Conservation (phyloP, 2,797 vertebrate genomes). For the Gadopsis bispinosus region DNA sequence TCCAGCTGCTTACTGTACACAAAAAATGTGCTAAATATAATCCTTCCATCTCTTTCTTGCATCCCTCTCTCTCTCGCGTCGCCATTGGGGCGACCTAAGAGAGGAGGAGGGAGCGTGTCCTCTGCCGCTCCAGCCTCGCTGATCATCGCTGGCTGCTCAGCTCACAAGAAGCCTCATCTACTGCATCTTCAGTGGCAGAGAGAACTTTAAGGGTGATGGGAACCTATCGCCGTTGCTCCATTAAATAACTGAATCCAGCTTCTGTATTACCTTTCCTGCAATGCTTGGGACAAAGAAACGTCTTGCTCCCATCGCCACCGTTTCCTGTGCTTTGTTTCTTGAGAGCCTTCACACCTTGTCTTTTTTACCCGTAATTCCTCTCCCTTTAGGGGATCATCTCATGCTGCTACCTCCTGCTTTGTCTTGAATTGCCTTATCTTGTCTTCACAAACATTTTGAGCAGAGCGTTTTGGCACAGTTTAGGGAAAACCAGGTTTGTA, state of each 20-base stretch:
- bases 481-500: not conserved
- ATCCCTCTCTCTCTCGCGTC: not conserved
- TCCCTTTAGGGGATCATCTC: not conserved
- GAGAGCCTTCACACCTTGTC: not conserved
- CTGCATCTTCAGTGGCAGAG: constrained; percentile 25
- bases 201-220: constrained; percentile 12
- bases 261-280: constrained; percentile 1
- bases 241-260: constrained; percentile 24
- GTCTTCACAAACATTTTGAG: constrained; percentile 17
- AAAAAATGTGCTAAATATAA: not conserved
- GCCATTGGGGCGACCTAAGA: not conserved
- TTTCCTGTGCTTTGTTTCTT: not conserved
- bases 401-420: too few relatives aligned
- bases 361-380: not conserved
- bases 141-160: constrained; percentile 21
- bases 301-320: not conserved
- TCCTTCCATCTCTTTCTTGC: not conserved
- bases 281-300: rapidly evolving
- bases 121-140: not conserved
- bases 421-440: not conserved
- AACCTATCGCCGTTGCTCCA: constrained; percentile 22
- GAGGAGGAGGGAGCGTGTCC: not conserved
- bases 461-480: not conserved
- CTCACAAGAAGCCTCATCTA: constrained; percentile 14
- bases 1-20: not conserved